Evolutionary conservation across 2,113 vertebrate species (phyloP), one percentile per base, ranked within the genome.

Genomic region (Lasiurus cinereus): DNA sequence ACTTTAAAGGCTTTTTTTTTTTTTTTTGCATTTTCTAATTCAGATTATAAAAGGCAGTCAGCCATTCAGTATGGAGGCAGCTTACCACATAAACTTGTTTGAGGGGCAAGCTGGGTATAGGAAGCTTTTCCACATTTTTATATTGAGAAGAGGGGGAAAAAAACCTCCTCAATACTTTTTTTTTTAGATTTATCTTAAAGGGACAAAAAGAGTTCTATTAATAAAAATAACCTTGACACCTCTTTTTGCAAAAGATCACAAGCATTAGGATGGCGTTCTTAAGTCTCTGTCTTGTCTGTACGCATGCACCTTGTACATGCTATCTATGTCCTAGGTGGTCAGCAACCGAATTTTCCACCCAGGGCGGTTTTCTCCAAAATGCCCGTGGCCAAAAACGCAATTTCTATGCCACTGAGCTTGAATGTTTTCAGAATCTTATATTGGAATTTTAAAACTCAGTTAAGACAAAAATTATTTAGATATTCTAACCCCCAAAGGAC

Each of bases 1-100:
- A 97, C 59, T 97, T 95, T 94, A 92, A 96, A 96, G 93, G 90
- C n/a, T 96, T 97, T 85, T 91, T 91, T 74, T 77, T 74, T 77
- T 39, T 93, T 96, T 94, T 94, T 87, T 94, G 67, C 93, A 73
- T 97, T 97, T 97, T 88, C 8, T 83, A 97, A 97, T 91, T 97
- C 77, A 92, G 88, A 96, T 95, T 96, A 74, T 83, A 92, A 97
- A 96, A 96, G 88, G 79, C 94, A 97, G 86, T 90, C 88, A 92
- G 92, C 95, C 54, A 29, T 97, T 97, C 84, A 66, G 13, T 67
- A 80, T 87, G 64, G 83, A 97, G 92, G 85, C 86, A 91, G 66
- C 97, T 97, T 97, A 83, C 84, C 95, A 91, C 39, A 24, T 94
- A 59, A 92, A 86, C 94, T 93, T 96, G 96, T 95, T 76, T 2